Conservation (phyloP, 2,797 vertebrate genomes). For the Chelmon rostratus region DNA sequence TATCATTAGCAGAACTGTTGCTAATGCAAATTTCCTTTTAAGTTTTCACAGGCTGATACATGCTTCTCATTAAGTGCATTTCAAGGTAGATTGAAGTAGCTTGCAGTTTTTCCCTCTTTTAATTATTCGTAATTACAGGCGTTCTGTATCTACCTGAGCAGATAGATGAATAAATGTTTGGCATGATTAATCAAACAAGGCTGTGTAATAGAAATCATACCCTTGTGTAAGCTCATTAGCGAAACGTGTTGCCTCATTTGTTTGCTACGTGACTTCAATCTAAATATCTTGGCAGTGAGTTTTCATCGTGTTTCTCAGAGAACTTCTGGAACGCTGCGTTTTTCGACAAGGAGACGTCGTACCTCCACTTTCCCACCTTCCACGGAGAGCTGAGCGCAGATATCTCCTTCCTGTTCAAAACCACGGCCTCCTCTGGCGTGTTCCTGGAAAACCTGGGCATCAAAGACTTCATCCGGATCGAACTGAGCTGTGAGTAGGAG, state of each 20-base stretch:
- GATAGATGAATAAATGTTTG: conserved; percentile 33
- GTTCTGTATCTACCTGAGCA: background rate
- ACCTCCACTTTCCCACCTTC: conserved; percentile 92
- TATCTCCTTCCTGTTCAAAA: conserved; percentile 95
- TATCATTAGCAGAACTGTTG: conserved; percentile 29
- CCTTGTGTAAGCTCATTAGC: conserved; percentile 4
- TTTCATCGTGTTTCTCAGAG: conserved; percentile 62
- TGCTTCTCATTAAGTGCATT: conserved; percentile 40
- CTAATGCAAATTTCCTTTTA: conserved; percentile 24
- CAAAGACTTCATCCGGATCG: conserved; percentile 92
- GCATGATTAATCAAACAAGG: conserved; percentile 31
- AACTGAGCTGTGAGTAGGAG: conserved; percentile 90
- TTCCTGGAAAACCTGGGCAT: conserved; percentile 94
- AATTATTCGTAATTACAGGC: conserved; percentile 34
- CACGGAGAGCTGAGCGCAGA: conserved; percentile 91
- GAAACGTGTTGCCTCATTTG: background rate
- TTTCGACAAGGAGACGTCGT: conserved; percentile 93
- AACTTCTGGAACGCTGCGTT: conserved; percentile 95
- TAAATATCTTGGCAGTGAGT: background rate
- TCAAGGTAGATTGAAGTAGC: conserved; percentile 29
- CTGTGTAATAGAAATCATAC: conserved; percentile 5
- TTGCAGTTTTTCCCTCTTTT: background rate
- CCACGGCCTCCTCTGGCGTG: conserved; percentile 87
- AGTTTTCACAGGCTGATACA: conserved; percentile 15
- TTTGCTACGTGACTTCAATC: conserved; percentile 1